phyloP scores from a whole-genome alignment of 1,140 invertebrate species.

The Drosophila kanapiae region DNA sequence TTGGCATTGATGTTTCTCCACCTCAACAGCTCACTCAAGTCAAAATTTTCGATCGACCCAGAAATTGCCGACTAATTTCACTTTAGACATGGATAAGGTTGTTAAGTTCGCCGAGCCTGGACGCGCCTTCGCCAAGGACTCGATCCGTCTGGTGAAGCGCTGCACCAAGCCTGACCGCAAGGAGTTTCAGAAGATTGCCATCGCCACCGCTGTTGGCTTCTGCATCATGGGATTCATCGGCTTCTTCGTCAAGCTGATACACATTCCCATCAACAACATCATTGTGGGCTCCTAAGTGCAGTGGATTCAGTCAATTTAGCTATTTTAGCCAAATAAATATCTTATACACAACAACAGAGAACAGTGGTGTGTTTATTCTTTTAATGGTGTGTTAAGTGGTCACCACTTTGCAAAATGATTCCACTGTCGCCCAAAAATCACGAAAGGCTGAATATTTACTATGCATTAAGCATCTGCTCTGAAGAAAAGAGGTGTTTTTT shows the following conservation, averaged over 20 bases:
- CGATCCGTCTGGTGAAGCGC: slow-evolving; percentile 97
- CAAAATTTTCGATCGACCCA: slow-evolving; percentile 43
- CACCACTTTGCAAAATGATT: no score
- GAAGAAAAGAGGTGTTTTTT: no score
- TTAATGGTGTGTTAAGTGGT: no score
- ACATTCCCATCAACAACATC: slow-evolving; percentile 99
- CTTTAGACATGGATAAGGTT: slow-evolving; percentile 97
- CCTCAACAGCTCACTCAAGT: slow-evolving; percentile 44
- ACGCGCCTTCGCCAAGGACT: slow-evolving; percentile 98
- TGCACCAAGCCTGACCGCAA: slow-evolving; percentile 99
- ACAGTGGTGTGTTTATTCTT: no score
- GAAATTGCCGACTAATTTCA: slow-evolving; percentile 32
- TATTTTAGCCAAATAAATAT: no score
- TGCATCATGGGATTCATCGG: slow-evolving; percentile 99
- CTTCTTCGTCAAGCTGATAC: slow-evolving; percentile 99
- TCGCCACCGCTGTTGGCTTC: slow-evolving; percentile 99
- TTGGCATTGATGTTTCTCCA: no score
- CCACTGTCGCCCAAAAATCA: no score
- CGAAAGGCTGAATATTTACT: no score
- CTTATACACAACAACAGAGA: no score
- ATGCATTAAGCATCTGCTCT: no score
- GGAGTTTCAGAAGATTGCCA: slow-evolving; percentile 99
- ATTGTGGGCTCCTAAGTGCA: slow-evolving; percentile 92
- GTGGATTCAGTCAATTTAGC: neutral
- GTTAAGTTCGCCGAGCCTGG: slow-evolving; percentile 97